Evolutionary conservation across 2,113 vertebrate genomes (phyloP).

Genomic region (Chrysochloris asiatica): DNA sequence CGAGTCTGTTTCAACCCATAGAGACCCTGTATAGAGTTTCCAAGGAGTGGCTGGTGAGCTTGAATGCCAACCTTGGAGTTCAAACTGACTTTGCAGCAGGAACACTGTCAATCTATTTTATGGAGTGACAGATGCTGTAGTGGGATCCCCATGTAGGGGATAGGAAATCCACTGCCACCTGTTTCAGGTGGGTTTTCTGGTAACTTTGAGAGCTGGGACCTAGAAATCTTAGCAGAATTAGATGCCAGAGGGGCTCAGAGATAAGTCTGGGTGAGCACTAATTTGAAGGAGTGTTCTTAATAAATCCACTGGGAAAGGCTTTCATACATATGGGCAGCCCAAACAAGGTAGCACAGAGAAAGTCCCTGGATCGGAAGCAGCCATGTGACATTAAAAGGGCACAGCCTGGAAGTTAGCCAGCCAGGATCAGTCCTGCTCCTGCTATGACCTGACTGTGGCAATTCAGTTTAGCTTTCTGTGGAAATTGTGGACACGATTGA

Average conservation of each 20-base stretch:
- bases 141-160: background rate
- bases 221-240: background rate
- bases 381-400: background rate
- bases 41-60: no score
- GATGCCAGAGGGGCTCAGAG: background rate
- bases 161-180: background rate
- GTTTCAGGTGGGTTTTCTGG: background rate
- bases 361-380: fast-evolving
- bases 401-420: background rate
- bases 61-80: no score
- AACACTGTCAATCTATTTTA: no score
- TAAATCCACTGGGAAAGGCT: background rate
- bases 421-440: no score
- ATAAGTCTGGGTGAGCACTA: background rate
- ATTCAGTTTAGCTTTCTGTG: background rate
- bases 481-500: background rate
- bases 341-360: background rate
- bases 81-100: no score
- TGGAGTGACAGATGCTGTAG: background rate
- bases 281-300: background rate
- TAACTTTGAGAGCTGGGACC: background rate
- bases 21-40: no score
- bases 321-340: background rate
- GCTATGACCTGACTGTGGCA: no score
- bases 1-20: no score